Evolutionary conservation across 2,888 invertebrate genomes (phyloP), one percentile per base, ranked within the genome.

Genomic region (Enchytraeus crypticus): DNA sequence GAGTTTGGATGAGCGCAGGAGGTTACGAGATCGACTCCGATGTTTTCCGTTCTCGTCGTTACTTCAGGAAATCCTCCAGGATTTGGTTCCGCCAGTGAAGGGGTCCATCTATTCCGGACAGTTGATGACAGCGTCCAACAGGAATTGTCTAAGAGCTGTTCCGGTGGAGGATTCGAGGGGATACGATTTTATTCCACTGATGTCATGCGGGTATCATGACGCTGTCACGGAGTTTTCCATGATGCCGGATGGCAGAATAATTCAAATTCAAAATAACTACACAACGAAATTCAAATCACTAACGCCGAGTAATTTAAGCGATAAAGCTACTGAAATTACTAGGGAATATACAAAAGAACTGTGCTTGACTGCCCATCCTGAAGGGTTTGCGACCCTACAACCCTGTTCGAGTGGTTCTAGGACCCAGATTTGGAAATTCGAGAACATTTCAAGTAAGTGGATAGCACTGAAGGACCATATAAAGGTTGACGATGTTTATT

Each of bases 31-130:
- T 18, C 30, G 46, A 23, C 43, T 63, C 1, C 27, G 47, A 23
- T 66, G 66, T 30, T 57, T 59, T n/a, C 5, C 14, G 32, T 66
- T 66, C 55, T n/a, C 45, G n/a, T 66, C 64, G 66, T 66, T 55
- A 54, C 47, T 66, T 5, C 23, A 54, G 18, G 46, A 60, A n/a
- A 47, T 66, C 29, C 30, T 57, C 18, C 59, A 57, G 18, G 66
- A 64, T 5, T 23, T 63, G 38, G 32, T 46, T 0, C 23, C 43
- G 2, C 66, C 66, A 3, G 26, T 30, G n/a, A 33, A 30, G 26
- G 30, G 43, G 26, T 47, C 62, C 3, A 14, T 47, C 8, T 53
- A 57, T n/a, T 53, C 34, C 26, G 66, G 66, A 21, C 63, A 62
- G 51, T 23, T 65, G 11, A 55, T 45, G 53, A 62, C 45, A 34